A percentile compares a stretch with the other conserved stretches of the same genome.
Conservation (phyloP, 2,113 vertebrate genomes). For the Empidonax alnorum region DNA sequence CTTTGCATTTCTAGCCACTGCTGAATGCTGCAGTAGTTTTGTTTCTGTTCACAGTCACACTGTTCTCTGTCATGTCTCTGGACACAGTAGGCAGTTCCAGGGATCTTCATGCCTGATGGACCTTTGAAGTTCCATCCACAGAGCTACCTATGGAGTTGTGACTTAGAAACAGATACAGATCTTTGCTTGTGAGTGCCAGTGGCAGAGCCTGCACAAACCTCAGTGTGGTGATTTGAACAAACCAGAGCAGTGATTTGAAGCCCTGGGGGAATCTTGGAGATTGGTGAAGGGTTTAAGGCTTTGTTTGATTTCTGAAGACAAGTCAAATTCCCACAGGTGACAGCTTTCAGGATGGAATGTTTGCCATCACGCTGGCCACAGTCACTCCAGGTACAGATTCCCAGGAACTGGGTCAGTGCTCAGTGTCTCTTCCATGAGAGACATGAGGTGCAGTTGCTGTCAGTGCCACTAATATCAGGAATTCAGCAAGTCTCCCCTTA, state of each 20-base stretch:
- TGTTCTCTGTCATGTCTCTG: not conserved
- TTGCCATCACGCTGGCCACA: not conserved
- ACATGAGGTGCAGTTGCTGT: rapidly evolving
- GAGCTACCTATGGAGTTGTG: not conserved
- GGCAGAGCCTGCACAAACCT: not conserved
- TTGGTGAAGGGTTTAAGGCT: not conserved
- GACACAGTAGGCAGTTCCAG: not conserved
- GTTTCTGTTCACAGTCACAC: not conserved
- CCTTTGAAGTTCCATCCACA: not conserved
- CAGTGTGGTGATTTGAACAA: not conserved
- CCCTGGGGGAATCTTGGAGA: not conserved
- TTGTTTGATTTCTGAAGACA: not conserved
- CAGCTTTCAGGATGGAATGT: not conserved
- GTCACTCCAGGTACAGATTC: not conserved
- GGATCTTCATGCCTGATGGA: not conserved
- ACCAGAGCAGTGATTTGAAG: not conserved
- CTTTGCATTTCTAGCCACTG: not conserved
- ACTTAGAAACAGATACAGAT: not conserved
- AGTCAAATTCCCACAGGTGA: not conserved
- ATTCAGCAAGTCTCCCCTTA: not conserved
- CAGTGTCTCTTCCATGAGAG: not conserved
- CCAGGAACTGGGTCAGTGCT: not conserved
- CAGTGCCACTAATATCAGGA: not conserved
- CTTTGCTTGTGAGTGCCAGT: not conserved
- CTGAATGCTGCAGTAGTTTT: not conserved